Evolutionary conservation across 2,113 vertebrate species (phyloP).

Genomic region (Menura novaehollandiae): DNA sequence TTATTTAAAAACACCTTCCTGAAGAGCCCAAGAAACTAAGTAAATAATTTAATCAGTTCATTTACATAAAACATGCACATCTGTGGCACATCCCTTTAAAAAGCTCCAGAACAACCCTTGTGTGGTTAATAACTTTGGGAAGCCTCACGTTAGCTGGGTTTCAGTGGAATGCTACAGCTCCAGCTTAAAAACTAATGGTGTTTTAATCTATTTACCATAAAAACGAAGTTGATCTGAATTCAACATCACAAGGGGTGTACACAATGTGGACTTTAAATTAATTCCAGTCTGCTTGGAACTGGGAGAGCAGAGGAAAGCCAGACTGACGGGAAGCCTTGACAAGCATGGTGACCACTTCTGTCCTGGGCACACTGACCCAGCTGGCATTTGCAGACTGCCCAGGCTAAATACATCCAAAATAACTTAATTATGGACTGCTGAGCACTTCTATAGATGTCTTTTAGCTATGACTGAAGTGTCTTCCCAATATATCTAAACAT

Average conservation of each 20-base stretch:
- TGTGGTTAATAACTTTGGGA: background rate
- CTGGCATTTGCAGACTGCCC: background rate
- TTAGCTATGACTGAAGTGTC: background rate
- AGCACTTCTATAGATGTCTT: background rate
- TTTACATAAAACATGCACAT: background rate
- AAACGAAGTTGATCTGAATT: background rate
- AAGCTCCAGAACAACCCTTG: background rate
- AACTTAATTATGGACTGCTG: background rate
- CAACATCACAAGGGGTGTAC: background rate
- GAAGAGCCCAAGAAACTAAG: background rate
- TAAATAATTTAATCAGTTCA: background rate
- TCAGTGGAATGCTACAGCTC: background rate
- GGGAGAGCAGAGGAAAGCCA: background rate
- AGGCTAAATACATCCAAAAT: background rate
- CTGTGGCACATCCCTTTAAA: background rate
- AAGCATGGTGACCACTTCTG: background rate
- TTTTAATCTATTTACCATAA: background rate
- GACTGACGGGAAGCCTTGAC: background rate
- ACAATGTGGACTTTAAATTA: background rate
- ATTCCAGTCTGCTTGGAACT: background rate
- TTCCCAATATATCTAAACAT: background rate
- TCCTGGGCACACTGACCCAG: background rate
- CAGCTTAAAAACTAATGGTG: background rate
- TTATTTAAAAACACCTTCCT: background rate
- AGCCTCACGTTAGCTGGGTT: background rate